Conservation (phyloP, 2,888 invertebrate species). For the Xiphydria camelus region DNA sequence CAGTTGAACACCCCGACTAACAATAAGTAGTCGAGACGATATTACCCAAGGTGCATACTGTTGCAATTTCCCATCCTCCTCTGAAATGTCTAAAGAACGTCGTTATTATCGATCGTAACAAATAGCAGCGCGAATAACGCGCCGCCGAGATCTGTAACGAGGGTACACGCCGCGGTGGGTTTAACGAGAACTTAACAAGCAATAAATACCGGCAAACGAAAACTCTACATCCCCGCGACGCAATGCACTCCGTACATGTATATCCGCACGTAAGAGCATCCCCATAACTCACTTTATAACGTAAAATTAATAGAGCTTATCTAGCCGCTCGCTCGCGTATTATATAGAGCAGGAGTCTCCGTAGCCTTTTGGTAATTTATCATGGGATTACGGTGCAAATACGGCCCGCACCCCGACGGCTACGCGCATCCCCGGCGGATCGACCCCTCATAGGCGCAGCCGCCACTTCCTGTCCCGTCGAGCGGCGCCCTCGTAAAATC, state of each 20-base stretch:
- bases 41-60: too few relatives aligned
- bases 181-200: constrained; percentile 26
- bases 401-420: constrained; percentile 35
- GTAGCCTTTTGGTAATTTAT: constrained; percentile 51
- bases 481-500: too few relatives aligned
- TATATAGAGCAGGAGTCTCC: neutral
- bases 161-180: too few relatives aligned
- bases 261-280: constrained; percentile 14
- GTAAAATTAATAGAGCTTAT: constrained; percentile 57
- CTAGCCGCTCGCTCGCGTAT: constrained; percentile 35
- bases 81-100: too few relatives aligned
- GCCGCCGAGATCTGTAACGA: too few relatives aligned
- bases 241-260: neutral
- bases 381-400: constrained; percentile 56
- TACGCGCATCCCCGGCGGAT: constrained; percentile 15
- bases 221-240: constrained; percentile 26
- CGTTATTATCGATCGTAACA: too few relatives aligned
- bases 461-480: constrained; percentile 18
- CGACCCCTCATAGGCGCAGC: constrained; percentile 37
- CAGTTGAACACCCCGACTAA: too few relatives aligned
- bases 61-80: too few relatives aligned
- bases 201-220: constrained; percentile 31
- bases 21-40: too few relatives aligned
- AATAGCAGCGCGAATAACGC: neutral
- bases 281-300: constrained; percentile 44